Conservation (phyloP, 2,888 invertebrate genomes). For the Diaperis boleti region DNA sequence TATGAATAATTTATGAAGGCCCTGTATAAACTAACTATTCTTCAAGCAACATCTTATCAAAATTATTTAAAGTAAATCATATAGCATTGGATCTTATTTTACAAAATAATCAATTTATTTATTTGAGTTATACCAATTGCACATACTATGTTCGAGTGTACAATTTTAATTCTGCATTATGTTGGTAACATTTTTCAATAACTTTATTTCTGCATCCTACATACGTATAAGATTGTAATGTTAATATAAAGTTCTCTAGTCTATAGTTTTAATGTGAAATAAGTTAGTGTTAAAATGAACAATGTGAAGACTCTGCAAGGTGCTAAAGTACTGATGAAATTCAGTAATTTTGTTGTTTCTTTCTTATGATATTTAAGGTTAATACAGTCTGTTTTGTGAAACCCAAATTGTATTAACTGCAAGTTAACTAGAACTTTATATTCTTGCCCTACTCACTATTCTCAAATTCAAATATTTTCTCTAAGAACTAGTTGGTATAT, state of each 20-base stretch:
- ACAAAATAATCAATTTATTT: too few relatives aligned
- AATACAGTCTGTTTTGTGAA: neutral
- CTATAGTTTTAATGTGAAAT: conserved; percentile 35
- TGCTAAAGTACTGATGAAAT: conserved; percentile 40
- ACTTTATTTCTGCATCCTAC: conserved; percentile 31
- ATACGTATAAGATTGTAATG: conserved; percentile 33
- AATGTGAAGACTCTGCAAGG: conserved; percentile 39
- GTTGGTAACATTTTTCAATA: conserved; percentile 37
- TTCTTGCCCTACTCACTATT: conserved; percentile 34
- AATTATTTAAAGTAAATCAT: too few relatives aligned
- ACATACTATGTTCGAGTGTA: neutral
- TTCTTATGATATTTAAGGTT: conserved; percentile 29
- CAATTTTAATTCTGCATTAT: neutral
- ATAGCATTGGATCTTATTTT: too few relatives aligned
- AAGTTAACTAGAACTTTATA: conserved; percentile 4
- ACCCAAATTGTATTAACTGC: neutral
- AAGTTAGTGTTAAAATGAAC: conserved; percentile 29
- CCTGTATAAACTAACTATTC: too few relatives aligned
- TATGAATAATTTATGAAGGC: too few relatives aligned
- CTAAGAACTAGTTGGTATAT: conserved; percentile 13
- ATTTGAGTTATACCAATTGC: neutral
- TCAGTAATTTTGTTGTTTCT: conserved; percentile 40
- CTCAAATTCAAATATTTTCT: neutral
- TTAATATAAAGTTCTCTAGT: conserved; percentile 40
- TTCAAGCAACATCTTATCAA: too few relatives aligned